Evolutionary conservation across 2,888 invertebrate species (phyloP).

Genomic region (Crocallis elinguaria): DNA sequence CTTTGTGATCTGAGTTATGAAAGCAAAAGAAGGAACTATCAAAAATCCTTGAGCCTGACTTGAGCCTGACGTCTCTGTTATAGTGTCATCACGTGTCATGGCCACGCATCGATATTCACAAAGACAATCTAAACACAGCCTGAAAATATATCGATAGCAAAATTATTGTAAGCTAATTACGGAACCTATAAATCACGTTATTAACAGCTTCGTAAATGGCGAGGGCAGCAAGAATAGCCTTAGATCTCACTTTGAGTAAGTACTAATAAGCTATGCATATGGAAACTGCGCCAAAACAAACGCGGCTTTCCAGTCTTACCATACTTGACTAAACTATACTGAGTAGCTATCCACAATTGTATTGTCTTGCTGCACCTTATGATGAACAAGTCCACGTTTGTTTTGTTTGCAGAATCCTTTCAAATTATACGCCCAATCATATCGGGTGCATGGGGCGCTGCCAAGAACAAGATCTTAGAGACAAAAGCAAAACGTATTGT

Average conservation of each 20-base stretch:
- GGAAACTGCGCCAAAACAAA: slow-evolving; percentile 71
- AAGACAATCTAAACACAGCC: neutral
- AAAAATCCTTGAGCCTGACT: neutral
- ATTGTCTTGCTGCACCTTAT: slow-evolving; percentile 11
- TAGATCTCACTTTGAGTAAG: slow-evolving; percentile 30
- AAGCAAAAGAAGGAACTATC: too few species aligned
- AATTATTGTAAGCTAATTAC: slow-evolving; percentile 10
- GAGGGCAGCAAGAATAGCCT: slow-evolving; percentile 11
- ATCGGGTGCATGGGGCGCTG: slow-evolving; percentile 53
- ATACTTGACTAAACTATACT: too few species aligned
- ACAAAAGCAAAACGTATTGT: slow-evolving; percentile 58
- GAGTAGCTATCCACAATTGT: too few species aligned
- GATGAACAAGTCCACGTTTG: slow-evolving; percentile 49
- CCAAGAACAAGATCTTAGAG: slow-evolving; percentile 51
- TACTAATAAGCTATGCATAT: neutral
- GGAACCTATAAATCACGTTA: neutral
- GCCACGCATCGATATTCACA: slow-evolving; percentile 31
- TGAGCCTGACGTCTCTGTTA: too few species aligned
- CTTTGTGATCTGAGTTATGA: too few species aligned
- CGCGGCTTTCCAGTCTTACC: slow-evolving; percentile 37
- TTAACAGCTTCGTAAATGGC: slow-evolving; percentile 17
- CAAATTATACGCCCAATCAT: slow-evolving; percentile 59
- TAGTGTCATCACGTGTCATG: neutral
- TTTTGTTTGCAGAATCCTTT: slow-evolving; percentile 75
- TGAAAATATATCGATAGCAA: slow-evolving; percentile 47